phyloP scores from a whole-genome alignment of 2,888 invertebrate species.

The Dorcus hopei region DNA sequence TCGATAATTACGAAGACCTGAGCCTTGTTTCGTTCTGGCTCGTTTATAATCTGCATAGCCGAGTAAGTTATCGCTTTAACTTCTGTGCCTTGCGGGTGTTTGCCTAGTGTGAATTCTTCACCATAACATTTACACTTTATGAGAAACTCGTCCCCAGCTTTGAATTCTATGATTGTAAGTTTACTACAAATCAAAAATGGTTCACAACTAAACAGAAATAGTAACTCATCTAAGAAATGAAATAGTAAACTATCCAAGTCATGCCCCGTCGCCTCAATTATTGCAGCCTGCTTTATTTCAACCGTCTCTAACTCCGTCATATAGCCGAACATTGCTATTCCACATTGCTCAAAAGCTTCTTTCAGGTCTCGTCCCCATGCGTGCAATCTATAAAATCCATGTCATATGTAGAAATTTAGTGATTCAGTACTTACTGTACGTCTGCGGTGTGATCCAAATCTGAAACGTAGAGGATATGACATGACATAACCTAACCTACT shows the following conservation, averaged over 20 bases:
- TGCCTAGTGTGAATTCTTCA: constrained; percentile 89
- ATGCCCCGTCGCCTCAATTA: constrained; percentile 84
- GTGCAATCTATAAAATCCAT: constrained; percentile 64
- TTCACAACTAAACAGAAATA: constrained; percentile 90
- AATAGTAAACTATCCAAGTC: constrained; percentile 86
- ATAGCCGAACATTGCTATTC: constrained; percentile 95
- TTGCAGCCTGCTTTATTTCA: constrained; percentile 71
- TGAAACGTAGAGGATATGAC: constrained; percentile 49
- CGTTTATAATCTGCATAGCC: constrained; percentile 90
- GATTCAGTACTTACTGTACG: constrained; percentile 80
- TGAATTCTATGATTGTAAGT: constrained; percentile 83
- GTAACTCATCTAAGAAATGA: constrained; percentile 90
- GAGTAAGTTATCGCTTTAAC: constrained; percentile 99
- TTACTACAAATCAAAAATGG: constrained; percentile 85
- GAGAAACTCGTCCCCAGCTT: constrained; percentile 70
- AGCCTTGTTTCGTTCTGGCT: constrained; percentile 60
- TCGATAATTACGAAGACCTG: constrained; percentile 98
- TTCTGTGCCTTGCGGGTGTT: constrained; percentile 97
- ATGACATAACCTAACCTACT: background rate
- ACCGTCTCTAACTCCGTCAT: constrained; percentile 91
- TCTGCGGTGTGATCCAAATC: constrained; percentile 98
- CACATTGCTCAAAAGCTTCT: constrained; percentile 94
- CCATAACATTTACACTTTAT: constrained; percentile 82
- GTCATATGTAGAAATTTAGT: background rate
- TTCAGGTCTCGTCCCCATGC: constrained; percentile 85